Percentiles rank a stretch among this genome's conserved stretches.
These are phyloP conservation scores for Chrysemys picta DNA, from an alignment of 2,113 vertebrate genomes.

Conservation along the genomic window DNA sequence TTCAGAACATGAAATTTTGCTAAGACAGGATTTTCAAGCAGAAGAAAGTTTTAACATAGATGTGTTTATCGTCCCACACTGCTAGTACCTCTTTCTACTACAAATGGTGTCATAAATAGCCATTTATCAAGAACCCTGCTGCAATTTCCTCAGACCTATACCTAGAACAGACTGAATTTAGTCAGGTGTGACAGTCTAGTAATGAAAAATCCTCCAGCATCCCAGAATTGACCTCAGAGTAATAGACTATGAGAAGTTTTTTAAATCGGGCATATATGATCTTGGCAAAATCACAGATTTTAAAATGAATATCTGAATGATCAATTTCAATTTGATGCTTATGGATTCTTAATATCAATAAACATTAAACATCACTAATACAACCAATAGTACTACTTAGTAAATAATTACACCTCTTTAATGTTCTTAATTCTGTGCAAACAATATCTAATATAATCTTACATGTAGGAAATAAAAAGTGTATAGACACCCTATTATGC, in stretches of 20 bases:
- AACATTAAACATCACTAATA: not conserved
- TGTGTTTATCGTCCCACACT: not conserved
- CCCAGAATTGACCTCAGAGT: not conserved
- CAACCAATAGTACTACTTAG: not conserved
- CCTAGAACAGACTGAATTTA: not conserved
- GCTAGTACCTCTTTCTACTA: not conserved
- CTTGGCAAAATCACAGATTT: not conserved
- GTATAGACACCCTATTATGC: not conserved
- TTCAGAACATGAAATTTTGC: not conserved
- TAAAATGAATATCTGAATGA: not conserved
- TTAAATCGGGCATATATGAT: not conserved
- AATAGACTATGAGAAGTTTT: not conserved
- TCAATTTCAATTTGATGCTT: not conserved
- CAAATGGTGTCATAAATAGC: not conserved
- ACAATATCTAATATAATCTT: not conserved
- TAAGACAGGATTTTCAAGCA: not conserved
- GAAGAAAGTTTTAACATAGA: not conserved
- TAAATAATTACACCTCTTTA: not conserved
- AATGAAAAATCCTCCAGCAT: not conserved
- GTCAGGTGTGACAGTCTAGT: not conserved
- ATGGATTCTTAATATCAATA: not conserved
- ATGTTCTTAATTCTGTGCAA: not conserved
- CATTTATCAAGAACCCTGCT: not conserved
- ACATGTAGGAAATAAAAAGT: not conserved
- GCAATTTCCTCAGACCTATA: not conserved